Evolutionary conservation across 2,113 vertebrate genomes (phyloP).

Genomic region (Pterophyllum scalare): DNA sequence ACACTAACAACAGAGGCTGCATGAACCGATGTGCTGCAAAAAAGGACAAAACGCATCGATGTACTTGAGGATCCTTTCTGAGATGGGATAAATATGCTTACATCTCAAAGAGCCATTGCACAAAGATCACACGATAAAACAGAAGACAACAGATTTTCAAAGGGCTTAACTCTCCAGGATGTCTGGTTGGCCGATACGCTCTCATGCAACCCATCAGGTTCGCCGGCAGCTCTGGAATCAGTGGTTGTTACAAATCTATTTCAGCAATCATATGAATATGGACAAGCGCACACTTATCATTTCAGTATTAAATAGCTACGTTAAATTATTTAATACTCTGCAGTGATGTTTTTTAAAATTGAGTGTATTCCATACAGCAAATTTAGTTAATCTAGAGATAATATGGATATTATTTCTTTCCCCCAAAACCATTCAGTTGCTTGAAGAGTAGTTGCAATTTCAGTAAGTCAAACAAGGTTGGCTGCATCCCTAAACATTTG

Average conservation of each 20-base stretch:
- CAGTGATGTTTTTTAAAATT: neutral
- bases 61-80: neutral
- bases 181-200: neutral
- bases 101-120: slow-evolving; percentile 16
- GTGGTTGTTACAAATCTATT: neutral
- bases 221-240: neutral
- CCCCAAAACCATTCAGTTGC: neutral
- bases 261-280: neutral
- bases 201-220: neutral
- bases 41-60: neutral
- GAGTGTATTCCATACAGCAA: neutral
- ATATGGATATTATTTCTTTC: neutral
- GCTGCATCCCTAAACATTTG: slow-evolving; percentile 15
- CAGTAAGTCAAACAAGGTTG: neutral
- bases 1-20: slow-evolving; percentile 47
- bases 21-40: slow-evolving; percentile 42
- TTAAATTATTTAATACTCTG: neutral
- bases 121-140: slow-evolving; percentile 18
- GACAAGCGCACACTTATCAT: neutral
- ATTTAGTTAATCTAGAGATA: neutral
- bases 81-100: slow-evolving; percentile 30
- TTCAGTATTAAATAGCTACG: neutral
- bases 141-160: slow-evolving; percentile 1
- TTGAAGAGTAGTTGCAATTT: neutral
- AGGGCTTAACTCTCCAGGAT: neutral